Evolutionary conservation across 2,797 vertebrate genomes (phyloP), one percentile per base, ranked within the genome.

Genomic region (Sebastes alutus): DNA sequence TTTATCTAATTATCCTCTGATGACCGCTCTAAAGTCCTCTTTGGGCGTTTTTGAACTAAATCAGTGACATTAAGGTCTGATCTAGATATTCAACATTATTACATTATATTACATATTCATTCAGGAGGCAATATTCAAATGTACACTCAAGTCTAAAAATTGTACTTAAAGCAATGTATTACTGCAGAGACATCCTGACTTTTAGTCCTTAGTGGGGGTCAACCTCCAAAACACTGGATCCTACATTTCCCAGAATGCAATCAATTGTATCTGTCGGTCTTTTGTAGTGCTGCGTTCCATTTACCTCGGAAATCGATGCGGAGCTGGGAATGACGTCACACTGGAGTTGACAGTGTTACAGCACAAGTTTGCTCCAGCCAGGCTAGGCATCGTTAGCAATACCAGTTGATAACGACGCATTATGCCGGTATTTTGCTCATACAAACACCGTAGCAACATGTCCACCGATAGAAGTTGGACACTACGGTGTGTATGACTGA

Each of bases 1-100:
- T 75, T 81, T 35, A 61, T 67, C 30, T 74, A 12, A 27, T 84
- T 74, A 59, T 72, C 46, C 32, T 80, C 72, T 35, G 56, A 77
- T 65, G 60, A 67, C 76, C 12, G 4, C 8, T 38, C 13, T 38
- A 5, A 74, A 58, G 52, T 60, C 54, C 14, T 76, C 78, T 72
- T 55, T 73, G 59, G 35, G 52, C 10, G 2, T 32, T 33, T 64
- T 59, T 58, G 9, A 64, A 46, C 1, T 18, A 72, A 77, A 72
- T 46, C 33, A n/a, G 29, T 29, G 20, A 42, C 30, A 52, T 64
- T 46, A 59, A 35, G 29, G 3, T 60, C 70, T 78, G 35, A 56
- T 25, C 49, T 64, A 59, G 58, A 75, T 72, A 42, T 35, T 77
- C 2, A 72, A 59, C 20, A 78, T 38, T 10, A 35, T 11, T 55